A percentile compares a stretch with the other conserved stretches of the same genome.
Evolutionary conservation across 2,113 vertebrate genomes (phyloP).

Genomic region (Spea multiplicata): DNA sequence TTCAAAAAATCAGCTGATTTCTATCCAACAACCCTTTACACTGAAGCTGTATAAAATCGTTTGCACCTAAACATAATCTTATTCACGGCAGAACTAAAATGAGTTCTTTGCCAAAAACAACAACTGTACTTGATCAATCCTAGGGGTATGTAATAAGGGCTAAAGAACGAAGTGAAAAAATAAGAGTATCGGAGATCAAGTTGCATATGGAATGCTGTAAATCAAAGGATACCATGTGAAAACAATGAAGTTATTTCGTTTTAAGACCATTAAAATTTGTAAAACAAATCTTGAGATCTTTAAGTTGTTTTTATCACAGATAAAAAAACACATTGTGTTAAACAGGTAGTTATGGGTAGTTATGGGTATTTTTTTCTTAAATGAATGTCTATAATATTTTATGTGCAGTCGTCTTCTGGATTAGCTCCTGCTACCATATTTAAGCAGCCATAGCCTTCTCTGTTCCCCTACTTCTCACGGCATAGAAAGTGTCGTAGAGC

Average conservation of each 20-base stretch:
- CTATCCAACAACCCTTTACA: slow-evolving; percentile 58
- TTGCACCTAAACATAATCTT: slow-evolving; percentile 58
- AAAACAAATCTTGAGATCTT: slow-evolving; percentile 52
- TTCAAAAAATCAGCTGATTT: slow-evolving; percentile 58
- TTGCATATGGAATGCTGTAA: slow-evolving; percentile 64
- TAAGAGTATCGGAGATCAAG: slow-evolving; percentile 59
- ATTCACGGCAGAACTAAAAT: slow-evolving; percentile 50
- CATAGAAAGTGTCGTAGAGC: no score
- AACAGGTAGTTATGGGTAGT: no score
- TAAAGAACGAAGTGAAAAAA: slow-evolving; percentile 53
- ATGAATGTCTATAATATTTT: no score
- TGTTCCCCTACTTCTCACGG: no score
- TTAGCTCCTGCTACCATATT: no score
- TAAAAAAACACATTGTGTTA: slow-evolving; percentile 40
- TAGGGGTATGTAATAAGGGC: slow-evolving; percentile 55
- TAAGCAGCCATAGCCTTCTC: no score
- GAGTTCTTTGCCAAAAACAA: slow-evolving; percentile 61
- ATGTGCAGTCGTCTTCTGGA: no score
- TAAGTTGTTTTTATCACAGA: slow-evolving; percentile 62
- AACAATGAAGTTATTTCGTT: slow-evolving; percentile 56
- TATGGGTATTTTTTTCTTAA: no score
- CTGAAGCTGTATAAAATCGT: slow-evolving; percentile 56
- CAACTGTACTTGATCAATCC: slow-evolving; percentile 59
- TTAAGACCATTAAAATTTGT: slow-evolving; percentile 47
- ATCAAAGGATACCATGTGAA: slow-evolving; percentile 61